Conservation (phyloP, 2,113 vertebrate genomes). For the Oreochromis niloticus region DNA sequence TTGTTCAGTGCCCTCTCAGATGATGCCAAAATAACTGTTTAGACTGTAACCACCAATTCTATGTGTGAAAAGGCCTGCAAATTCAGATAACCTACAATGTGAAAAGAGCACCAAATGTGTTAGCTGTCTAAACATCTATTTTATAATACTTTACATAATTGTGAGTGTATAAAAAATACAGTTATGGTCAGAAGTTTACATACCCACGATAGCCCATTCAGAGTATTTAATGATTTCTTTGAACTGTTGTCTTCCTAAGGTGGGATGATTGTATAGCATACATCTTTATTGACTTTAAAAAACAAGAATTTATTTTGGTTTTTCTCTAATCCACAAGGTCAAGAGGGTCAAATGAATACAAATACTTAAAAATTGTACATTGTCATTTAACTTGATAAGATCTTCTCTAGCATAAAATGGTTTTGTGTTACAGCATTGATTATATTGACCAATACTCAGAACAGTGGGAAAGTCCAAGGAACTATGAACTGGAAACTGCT, state of each 20-base stretch:
- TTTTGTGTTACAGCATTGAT: neutral
- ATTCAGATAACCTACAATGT: neutral
- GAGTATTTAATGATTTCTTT: neutral
- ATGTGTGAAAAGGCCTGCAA: neutral
- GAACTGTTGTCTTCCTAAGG: too few relatives aligned
- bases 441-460: neutral
- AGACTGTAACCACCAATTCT: neutral
- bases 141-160: neutral
- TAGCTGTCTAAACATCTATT: neutral
- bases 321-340: neutral
- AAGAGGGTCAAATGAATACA: neutral
- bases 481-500: neutral
- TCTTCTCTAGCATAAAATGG: neutral
- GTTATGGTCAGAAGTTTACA: neutral
- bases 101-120: neutral
- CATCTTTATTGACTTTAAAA: neutral
- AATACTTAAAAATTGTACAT: neutral
- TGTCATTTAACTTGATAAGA: neutral
- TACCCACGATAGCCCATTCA: neutral
- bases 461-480: neutral
- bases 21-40: neutral
- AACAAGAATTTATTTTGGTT: accelerated
- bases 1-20: neutral
- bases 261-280: neutral
- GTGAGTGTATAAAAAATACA: neutral